A percentile compares a stretch with the other conserved stretches of the same genome.
These are phyloP conservation scores for Ceratina japonica DNA, from an alignment of 1,140 invertebrate genomes.

Conservation along the genomic window DNA sequence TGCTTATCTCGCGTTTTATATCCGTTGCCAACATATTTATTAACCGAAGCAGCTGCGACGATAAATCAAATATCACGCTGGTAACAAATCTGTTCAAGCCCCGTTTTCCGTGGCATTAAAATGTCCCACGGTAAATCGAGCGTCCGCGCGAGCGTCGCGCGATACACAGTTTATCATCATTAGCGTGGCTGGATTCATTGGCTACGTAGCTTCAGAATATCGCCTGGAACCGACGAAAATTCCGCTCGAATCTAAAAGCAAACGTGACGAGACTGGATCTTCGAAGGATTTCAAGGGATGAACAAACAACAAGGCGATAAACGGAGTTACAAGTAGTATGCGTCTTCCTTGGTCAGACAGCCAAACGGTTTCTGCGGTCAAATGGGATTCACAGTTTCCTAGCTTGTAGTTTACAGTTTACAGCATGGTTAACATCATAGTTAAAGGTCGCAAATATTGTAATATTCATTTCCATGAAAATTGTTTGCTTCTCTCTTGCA, in stretches of 20 bases:
- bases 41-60: neutral
- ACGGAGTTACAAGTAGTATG: neutral
- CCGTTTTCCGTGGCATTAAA: neutral
- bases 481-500: neutral
- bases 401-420: too few relatives aligned
- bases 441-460: too few relatives aligned
- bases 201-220: slow-evolving; percentile 4
- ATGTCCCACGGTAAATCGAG: neutral
- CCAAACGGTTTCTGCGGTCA: too few relatives aligned
- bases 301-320: neutral
- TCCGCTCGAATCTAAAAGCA: neutral
- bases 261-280: slow-evolving; percentile 10
- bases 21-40: neutral
- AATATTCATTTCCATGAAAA: too few relatives aligned
- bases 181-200: slow-evolving; percentile 15
- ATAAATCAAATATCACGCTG: neutral
- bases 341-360: neutral
- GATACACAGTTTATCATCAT: slow-evolving; percentile 24
- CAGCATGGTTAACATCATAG: too few relatives aligned
- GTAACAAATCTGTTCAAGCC: neutral
- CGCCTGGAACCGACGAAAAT: neutral
- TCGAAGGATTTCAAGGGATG: neutral
- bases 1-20: neutral
- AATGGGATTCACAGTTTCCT: too few relatives aligned
- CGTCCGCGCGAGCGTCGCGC: neutral